These are phyloP conservation scores for Psittacara wagleri DNA, from an alignment of 2,113 vertebrate species.

Conservation along the genomic window DNA sequence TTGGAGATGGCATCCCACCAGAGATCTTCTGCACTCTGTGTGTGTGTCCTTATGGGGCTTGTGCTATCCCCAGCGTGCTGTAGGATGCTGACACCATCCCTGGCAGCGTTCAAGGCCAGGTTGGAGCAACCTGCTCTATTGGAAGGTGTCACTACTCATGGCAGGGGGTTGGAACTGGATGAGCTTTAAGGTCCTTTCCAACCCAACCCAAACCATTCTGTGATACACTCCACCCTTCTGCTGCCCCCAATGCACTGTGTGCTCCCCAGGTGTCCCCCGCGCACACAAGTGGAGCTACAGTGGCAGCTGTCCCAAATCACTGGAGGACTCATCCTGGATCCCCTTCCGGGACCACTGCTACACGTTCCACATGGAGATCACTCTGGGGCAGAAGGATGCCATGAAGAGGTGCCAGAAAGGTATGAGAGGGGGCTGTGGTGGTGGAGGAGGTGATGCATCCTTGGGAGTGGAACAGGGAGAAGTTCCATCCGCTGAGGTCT, in stretches of 20 bases:
- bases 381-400: constrained; percentile 86
- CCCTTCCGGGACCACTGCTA: constrained; percentile 94
- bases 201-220: background rate
- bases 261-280: constrained; percentile 48
- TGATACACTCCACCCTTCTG: background rate
- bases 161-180: background rate
- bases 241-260: background rate
- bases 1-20: background rate
- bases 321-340: constrained; percentile 89
- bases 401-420: constrained; percentile 85
- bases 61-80: background rate
- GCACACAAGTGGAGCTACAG: constrained; percentile 80
- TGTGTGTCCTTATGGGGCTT: background rate
- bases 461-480: background rate
- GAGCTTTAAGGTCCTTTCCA: background rate
- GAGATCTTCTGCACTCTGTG: background rate
- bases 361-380: constrained; percentile 90
- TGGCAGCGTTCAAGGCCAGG: background rate
- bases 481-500: background rate
- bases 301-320: constrained; percentile 83
- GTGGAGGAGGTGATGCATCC: background rate
- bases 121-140: background rate
- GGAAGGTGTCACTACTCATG: background rate
- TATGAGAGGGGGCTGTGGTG: constrained; percentile 28
- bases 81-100: background rate